A percentile compares a stretch with the other conserved stretches of the same genome.
These are phyloP conservation scores for Crotalus horridus DNA, from an alignment of 2,113 vertebrate genomes.

Conservation along the genomic window DNA sequence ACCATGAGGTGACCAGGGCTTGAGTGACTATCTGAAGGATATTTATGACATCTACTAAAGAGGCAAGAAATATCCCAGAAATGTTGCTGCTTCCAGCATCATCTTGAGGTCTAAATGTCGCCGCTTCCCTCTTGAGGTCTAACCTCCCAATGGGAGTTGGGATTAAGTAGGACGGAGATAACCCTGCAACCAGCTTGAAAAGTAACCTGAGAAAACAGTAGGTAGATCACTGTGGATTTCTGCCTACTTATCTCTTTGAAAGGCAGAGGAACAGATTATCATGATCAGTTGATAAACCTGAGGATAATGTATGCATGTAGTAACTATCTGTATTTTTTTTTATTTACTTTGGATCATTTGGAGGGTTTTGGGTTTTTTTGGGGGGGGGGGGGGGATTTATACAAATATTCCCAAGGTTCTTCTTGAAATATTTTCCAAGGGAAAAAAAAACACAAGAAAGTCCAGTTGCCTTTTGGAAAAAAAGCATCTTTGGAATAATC, in stretches of 20 bases:
- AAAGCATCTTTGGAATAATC: no score
- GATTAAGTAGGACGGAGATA: background rate
- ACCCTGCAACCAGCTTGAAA: background rate
- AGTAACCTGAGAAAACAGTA: background rate
- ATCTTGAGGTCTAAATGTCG: background rate
- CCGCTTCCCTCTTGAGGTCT: background rate
- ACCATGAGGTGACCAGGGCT: background rate
- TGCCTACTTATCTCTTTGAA: no score
- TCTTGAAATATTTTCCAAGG: no score
- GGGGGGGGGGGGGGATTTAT: no score
- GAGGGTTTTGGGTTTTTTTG: no score
- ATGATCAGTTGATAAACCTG: background rate
- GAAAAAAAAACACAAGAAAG: no score
- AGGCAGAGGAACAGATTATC: background rate
- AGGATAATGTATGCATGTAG: background rate
- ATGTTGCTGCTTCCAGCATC: background rate
- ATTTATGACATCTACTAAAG: background rate
- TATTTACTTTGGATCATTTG: background rate
- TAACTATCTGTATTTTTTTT: background rate
- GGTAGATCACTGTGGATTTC: background rate
- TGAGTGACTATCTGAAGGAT: background rate
- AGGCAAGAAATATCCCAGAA: background rate
- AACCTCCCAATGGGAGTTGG: background rate
- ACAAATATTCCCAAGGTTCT: no score
- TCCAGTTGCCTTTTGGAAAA: no score